phyloP scores from a whole-genome alignment of 2,113 vertebrate genomes.

The Lampris incognitus region DNA sequence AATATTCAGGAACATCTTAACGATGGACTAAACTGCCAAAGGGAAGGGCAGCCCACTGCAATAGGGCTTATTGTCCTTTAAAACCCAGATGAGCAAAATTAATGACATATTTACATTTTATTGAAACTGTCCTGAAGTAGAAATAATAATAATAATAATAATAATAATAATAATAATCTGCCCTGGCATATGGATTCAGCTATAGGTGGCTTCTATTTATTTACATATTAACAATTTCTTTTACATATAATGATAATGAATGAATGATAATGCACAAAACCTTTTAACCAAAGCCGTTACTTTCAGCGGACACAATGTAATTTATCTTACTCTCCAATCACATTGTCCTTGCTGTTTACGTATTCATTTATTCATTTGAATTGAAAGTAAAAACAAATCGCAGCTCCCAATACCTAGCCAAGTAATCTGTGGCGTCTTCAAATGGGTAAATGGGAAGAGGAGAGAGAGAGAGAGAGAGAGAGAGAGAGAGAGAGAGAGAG shows the following conservation, averaged over 20 bases:
- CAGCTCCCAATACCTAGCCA: conserved; percentile 43
- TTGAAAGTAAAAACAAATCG: conserved; percentile 55
- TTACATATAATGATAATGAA: not conserved
- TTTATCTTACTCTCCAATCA: conserved; percentile 50
- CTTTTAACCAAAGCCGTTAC: conserved; percentile 26
- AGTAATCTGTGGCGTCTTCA: conserved; percentile 52
- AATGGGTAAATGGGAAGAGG: conserved; percentile 40
- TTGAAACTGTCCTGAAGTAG: not conserved
- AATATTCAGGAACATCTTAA: conserved; percentile 2
- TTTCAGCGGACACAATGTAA: conserved; percentile 26
- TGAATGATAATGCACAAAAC: conserved; percentile 22
- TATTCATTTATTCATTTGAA: conserved; percentile 60
- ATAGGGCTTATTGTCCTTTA: conserved; percentile 1
- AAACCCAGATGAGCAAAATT: conserved; percentile 16
- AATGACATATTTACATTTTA: conserved; percentile 19
- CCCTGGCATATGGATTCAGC: too few species aligned
- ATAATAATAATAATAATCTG: too few species aligned
- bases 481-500: not conserved
- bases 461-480: conserved; percentile 35
- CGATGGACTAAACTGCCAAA: conserved; percentile 3
- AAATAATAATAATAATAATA: not conserved
- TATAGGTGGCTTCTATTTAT: too few species aligned
- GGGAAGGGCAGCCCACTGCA: not conserved
- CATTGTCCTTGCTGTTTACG: conserved; percentile 35
- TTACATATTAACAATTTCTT: conserved; percentile 1